These are phyloP conservation scores for Pipistrellus pipistrellus DNA, from an alignment of 2,797 vertebrate genomes.

Conservation along the genomic window DNA sequence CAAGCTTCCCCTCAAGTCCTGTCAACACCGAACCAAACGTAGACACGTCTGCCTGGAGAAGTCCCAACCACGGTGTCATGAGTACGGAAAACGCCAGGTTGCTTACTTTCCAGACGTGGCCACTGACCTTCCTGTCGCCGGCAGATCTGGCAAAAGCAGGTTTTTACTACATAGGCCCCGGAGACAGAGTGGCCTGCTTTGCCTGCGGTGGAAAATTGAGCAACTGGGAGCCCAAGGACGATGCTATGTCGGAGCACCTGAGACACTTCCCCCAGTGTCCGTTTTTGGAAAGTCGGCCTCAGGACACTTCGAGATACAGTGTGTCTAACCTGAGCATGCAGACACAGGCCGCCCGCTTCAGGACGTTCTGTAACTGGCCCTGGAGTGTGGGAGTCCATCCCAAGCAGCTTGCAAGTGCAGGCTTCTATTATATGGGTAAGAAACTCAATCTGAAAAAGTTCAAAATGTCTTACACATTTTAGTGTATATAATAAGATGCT, in stretches of 20 bases:
- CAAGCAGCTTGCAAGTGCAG: slow-evolving; percentile 95
- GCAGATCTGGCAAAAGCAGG: slow-evolving; percentile 95
- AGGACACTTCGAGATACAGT: slow-evolving; percentile 85
- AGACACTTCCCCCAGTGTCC: slow-evolving; percentile 96
- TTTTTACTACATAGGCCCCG: slow-evolving; percentile 95
- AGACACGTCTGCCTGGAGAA: slow-evolving; percentile 91
- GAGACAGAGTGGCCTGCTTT: slow-evolving; percentile 96
- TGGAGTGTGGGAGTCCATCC: slow-evolving; percentile 93
- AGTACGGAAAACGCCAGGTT: slow-evolving; percentile 94
- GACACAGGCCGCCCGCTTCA: slow-evolving; percentile 93
- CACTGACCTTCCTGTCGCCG: slow-evolving; percentile 92
- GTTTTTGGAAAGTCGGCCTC: slow-evolving; percentile 91
- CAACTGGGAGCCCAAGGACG: slow-evolving; percentile 97
- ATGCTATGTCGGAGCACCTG: slow-evolving; percentile 94
- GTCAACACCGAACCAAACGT: slow-evolving; percentile 91
- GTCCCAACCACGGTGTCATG: slow-evolving; percentile 92
- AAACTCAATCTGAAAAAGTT: neutral
- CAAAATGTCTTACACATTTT: neutral
- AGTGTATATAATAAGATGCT: neutral
- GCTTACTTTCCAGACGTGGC: slow-evolving; percentile 93
- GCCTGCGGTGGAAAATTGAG: slow-evolving; percentile 95
- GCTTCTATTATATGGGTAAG: slow-evolving; percentile 98
- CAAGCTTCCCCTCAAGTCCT: slow-evolving; percentile 91
- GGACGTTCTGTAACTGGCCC: slow-evolving; percentile 96
- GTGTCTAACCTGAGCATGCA: slow-evolving; percentile 96